A percentile compares a stretch with the other conserved stretches of the same genome.
phyloP scores from a whole-genome alignment of 2,797 vertebrate species.

The Arnoldichthys spilopterus region DNA sequence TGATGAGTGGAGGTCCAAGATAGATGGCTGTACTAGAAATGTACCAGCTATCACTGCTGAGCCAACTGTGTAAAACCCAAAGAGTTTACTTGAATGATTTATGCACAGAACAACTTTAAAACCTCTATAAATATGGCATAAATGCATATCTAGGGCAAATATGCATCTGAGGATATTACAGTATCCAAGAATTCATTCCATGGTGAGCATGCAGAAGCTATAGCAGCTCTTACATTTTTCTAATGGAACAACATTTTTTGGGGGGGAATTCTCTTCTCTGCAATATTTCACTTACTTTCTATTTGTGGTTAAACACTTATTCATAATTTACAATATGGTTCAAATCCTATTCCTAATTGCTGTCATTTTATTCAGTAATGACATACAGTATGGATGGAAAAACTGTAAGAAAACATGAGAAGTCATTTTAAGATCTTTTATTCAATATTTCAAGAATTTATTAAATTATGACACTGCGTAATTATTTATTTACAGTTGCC shows the following conservation, averaged over 20 bases:
- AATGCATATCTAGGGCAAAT: conserved; percentile 6
- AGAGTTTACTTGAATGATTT: conserved; percentile 4
- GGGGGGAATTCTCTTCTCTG: neutral
- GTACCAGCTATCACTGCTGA: neutral
- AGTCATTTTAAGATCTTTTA: too few relatives aligned
- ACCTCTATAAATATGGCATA: neutral
- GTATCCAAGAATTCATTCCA: neutral
- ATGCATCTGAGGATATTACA: neutral
- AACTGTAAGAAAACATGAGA: too few relatives aligned
- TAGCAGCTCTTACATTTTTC: neutral
- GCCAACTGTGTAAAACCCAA: neutral
- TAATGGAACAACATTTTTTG: neutral
- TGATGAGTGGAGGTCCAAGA: conserved; percentile 52
- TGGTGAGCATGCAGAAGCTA: neutral
- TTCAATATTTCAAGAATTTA: too few relatives aligned
- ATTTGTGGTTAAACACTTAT: too few relatives aligned
- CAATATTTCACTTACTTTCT: neutral
- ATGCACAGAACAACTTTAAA: conserved; percentile 5
- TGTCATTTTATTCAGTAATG: too few relatives aligned
- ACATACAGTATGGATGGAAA: too few relatives aligned
- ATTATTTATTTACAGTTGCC: too few relatives aligned
- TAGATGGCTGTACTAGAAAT: conserved; percentile 62
- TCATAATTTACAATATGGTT: too few relatives aligned
- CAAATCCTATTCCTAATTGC: too few relatives aligned
- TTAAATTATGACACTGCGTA: too few relatives aligned